Evolutionary conservation across 2,888 invertebrate species (phyloP).

Genomic region (Allolobophora icterica): DNA sequence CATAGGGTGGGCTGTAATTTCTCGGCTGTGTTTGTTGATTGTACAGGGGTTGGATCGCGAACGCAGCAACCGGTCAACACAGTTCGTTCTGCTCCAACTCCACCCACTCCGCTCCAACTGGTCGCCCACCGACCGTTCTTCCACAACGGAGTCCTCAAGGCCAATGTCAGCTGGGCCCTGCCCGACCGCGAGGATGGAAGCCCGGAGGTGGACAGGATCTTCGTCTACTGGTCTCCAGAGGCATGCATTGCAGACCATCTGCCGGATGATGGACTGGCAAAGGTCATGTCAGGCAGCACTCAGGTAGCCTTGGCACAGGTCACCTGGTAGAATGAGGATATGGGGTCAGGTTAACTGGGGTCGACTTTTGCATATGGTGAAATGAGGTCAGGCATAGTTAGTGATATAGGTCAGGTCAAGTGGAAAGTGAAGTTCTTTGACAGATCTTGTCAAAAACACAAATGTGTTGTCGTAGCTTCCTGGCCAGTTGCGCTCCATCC

Average conservation of each 20-base stretch:
- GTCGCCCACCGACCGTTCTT: slow-evolving; percentile 47
- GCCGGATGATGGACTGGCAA: slow-evolving; percentile 46
- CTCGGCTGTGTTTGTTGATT: not conserved
- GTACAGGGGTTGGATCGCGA: not conserved
- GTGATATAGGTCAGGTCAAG: too few species aligned
- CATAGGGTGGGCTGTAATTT: not conserved
- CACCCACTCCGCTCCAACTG: slow-evolving; percentile 42
- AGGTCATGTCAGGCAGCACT: slow-evolving; percentile 50
- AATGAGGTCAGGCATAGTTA: too few species aligned
- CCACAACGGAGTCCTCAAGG: slow-evolving; percentile 50
- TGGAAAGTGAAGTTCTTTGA: too few species aligned
- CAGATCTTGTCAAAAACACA: too few species aligned
- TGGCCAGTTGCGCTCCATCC: too few species aligned
- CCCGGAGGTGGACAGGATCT: slow-evolving; percentile 45
- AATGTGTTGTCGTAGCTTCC: too few species aligned
- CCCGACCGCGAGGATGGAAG: not conserved
- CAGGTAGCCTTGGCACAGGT: slow-evolving; percentile 40
- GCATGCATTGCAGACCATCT: slow-evolving; percentile 49
- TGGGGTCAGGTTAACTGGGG: too few species aligned
- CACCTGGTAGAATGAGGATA: not conserved
- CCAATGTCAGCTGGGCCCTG: slow-evolving; percentile 47
- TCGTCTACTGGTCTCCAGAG: slow-evolving; percentile 52
- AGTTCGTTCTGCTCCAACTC: slow-evolving; percentile 41
- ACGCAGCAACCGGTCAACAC: not conserved
- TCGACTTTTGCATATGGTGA: too few species aligned